These are phyloP conservation scores for Pleuronectes platessa DNA, from an alignment of 2,113 vertebrate genomes.

Conservation along the genomic window DNA sequence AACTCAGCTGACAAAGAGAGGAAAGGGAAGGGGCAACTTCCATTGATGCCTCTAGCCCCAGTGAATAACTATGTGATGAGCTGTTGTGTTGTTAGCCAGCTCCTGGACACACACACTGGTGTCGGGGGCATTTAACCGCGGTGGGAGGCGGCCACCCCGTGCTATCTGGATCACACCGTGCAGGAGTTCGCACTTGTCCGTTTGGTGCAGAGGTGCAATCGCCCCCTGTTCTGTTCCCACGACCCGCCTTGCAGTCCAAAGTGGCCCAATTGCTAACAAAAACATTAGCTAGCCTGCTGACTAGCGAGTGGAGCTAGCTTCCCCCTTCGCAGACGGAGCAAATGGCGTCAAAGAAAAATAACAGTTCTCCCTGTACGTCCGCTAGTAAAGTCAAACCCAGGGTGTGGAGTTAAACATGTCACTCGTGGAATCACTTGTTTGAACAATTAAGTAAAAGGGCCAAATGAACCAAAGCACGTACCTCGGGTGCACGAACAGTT, in stretches of 20 bases:
- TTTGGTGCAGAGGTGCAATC: conserved; percentile 42
- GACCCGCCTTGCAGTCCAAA: conserved; percentile 7
- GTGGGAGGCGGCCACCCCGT: conserved; percentile 47
- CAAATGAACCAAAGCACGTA: conserved; percentile 55
- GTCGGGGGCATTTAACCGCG: conserved; percentile 56
- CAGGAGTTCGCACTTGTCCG: conserved; percentile 33
- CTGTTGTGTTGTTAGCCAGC: background rate
- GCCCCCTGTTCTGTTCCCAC: background rate
- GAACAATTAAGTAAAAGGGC: conserved; percentile 11
- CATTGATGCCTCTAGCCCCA: background rate
- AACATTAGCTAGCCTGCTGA: conserved; percentile 71
- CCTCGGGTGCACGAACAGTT: conserved; percentile 67
- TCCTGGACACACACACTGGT: conserved; percentile 12
- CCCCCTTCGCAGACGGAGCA: conserved; percentile 32
- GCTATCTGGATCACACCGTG: background rate
- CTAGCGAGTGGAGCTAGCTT: conserved; percentile 52
- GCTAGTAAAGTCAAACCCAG: background rate
- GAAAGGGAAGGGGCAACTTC: background rate
- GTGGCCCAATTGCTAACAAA: conserved; percentile 74
- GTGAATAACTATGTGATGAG: background rate
- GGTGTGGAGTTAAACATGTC: background rate
- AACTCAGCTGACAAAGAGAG: background rate
- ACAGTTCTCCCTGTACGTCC: background rate
- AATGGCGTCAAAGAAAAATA: conserved; percentile 73
- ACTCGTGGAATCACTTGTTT: background rate